These are phyloP conservation scores for Mus caroli DNA, from an alignment of 2,797 vertebrate genomes.

Conservation along the genomic window DNA sequence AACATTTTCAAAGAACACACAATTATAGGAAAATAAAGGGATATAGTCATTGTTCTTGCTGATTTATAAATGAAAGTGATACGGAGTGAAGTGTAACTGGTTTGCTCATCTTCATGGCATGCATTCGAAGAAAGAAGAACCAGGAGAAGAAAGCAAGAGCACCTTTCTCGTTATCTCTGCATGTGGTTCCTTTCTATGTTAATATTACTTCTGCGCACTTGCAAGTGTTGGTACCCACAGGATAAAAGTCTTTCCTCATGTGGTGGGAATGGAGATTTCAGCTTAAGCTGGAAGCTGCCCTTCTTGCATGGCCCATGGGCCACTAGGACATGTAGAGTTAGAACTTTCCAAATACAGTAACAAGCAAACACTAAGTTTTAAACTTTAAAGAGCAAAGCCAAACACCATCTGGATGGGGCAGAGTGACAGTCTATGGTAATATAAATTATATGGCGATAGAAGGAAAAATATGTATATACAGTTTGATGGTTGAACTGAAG, in stretches of 20 bases:
- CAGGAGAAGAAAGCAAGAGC: not conserved
- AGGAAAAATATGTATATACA: not conserved
- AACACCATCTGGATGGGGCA: not conserved
- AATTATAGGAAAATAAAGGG: not conserved
- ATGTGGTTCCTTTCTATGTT: not conserved
- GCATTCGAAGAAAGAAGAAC: not conserved
- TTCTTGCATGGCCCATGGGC: not conserved
- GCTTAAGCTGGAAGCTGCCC: not conserved
- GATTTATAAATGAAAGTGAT: conserved; percentile 1
- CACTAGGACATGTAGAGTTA: not conserved
- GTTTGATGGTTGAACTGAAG: not conserved
- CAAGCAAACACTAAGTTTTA: not conserved
- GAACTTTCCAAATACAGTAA: not conserved
- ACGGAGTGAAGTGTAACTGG: not conserved
- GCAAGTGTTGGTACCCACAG: not conserved
- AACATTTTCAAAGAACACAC: not conserved
- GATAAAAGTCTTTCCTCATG: not conserved
- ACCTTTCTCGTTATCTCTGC: not conserved
- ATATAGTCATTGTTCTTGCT: not conserved
- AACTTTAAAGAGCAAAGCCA: not conserved
- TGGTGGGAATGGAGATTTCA: not conserved
- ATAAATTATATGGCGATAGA: not conserved
- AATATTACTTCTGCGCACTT: not conserved
- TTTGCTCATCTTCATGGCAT: not conserved
- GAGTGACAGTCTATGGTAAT: not conserved